Conservation (phyloP, 2,113 vertebrate genomes). For the Narcine bancroftii region DNA sequence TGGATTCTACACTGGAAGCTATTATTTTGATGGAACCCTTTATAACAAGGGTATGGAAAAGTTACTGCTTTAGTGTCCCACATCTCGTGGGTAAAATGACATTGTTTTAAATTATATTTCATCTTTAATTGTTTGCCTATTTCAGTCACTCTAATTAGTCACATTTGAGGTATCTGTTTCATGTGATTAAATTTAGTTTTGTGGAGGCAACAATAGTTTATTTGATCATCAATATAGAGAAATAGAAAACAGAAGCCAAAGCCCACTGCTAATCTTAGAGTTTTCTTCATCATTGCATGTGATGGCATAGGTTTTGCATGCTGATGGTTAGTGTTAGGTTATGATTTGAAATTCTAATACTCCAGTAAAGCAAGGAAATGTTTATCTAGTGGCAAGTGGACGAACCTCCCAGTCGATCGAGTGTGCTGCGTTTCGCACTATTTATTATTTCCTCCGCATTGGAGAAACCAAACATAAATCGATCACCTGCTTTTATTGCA, state of each 20-base stretch:
- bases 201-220: not conserved
- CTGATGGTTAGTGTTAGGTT: too few species aligned
- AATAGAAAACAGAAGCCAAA: not conserved
- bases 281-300: not conserved
- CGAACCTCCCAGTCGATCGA: too few species aligned
- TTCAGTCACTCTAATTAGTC: not conserved
- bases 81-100: not conserved
- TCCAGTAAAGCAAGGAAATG: not conserved
- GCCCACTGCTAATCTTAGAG: not conserved
- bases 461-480: too few species aligned
- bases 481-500: too few species aligned
- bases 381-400: not conserved
- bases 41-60: slow-evolving; percentile 79
- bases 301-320: not conserved
- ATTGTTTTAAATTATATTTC: not conserved
- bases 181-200: not conserved
- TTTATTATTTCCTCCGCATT: too few species aligned
- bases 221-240: not conserved
- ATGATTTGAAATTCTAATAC: not conserved
- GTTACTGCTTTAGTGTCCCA: not conserved
- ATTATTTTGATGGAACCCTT: slow-evolving; percentile 88
- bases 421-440: too few species aligned
- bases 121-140: not conserved
- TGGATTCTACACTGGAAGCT: slow-evolving; percentile 91
- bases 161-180: not conserved